Conservation (phyloP, 35 echinoderm and acorn worm genomes). For the Ophiothrix spiculata region DNA sequence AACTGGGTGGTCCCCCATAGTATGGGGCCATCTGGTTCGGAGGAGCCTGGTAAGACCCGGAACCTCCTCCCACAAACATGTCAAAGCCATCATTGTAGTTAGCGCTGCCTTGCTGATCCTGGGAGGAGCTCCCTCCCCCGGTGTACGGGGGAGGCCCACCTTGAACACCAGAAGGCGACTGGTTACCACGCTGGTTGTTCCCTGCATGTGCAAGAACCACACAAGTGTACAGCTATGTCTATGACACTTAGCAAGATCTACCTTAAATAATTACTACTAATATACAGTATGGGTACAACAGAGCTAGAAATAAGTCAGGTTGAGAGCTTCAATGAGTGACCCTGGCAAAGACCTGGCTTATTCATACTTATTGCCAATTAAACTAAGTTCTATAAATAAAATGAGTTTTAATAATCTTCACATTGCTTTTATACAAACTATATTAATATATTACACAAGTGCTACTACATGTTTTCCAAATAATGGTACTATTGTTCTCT, state of each 20-base stretch:
- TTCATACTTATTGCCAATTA: too few relatives aligned
- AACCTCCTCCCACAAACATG: neutral
- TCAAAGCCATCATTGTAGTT: neutral
- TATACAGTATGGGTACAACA: too few relatives aligned
- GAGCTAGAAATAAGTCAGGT: too few relatives aligned
- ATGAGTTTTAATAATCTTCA: too few relatives aligned
- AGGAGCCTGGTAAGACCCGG: neutral
- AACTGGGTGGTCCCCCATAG: neutral
- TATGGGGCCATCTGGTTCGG: neutral
- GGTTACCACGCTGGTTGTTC: neutral
- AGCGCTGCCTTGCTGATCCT: neutral
- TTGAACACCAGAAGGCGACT: neutral
- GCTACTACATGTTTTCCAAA: too few relatives aligned
- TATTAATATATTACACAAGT: too few relatives aligned
- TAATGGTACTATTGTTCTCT: too few relatives aligned
- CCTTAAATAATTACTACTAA: neutral
- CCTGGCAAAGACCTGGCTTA: too few relatives aligned
- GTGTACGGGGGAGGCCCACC: neutral
- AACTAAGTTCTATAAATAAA: too few relatives aligned
- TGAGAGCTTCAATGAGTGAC: too few relatives aligned
- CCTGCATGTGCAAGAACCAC: neutral
- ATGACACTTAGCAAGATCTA: neutral
- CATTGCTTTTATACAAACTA: too few relatives aligned
- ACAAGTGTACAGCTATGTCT: neutral
- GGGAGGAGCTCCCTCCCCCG: neutral